These are phyloP conservation scores for Nomada fucata DNA, from an alignment of 2,888 invertebrate genomes.

Conservation along the genomic window DNA sequence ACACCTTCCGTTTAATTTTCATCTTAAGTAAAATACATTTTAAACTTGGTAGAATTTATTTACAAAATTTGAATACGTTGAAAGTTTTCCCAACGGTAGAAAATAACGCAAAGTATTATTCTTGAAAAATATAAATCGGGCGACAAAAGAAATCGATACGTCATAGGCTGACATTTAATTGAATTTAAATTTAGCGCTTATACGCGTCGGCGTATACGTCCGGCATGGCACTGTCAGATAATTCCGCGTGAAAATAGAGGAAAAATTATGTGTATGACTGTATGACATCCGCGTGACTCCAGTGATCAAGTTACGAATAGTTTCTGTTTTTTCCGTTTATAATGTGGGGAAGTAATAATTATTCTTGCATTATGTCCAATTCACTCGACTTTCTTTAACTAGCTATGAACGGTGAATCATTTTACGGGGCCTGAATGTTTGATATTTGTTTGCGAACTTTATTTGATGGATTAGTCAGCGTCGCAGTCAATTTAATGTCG, in stretches of 20 bases:
- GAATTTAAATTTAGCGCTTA: conserved; percentile 60
- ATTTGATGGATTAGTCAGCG: conserved; percentile 29
- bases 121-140: not conserved
- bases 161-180: conserved; percentile 29
- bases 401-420: conserved; percentile 10
- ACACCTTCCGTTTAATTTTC: not conserved
- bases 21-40: not conserved
- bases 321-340: not conserved
- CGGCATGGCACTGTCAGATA: conserved; percentile 43
- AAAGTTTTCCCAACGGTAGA: not conserved
- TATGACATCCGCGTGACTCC: conserved; percentile 52
- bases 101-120: not conserved
- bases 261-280: conserved; percentile 29
- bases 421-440: not conserved
- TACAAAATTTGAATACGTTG: not conserved
- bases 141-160: conserved; percentile 16
- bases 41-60: no score
- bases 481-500: conserved; percentile 28
- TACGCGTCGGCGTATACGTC: conserved; percentile 17
- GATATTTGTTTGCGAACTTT: conserved; percentile 42
- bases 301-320: conserved; percentile 30
- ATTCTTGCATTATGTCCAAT: not conserved
- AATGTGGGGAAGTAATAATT: conserved; percentile 7
- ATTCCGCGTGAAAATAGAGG: conserved; percentile 44
- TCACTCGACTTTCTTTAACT: not conserved